phyloP scores from a whole-genome alignment of 2,113 vertebrate genomes.

The Salvelinus alpinus region DNA sequence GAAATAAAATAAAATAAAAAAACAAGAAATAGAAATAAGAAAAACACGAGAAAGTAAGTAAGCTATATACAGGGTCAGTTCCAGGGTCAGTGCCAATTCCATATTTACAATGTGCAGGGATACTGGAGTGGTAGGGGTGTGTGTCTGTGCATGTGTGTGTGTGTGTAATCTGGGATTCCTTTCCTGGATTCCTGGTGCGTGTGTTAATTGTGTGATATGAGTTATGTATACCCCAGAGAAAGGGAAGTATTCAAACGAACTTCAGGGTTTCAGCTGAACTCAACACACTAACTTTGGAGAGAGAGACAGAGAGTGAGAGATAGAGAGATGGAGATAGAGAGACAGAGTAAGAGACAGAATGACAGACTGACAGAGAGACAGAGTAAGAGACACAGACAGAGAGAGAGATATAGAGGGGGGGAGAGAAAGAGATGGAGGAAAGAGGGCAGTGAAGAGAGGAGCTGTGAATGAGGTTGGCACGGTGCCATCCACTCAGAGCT shows the following conservation, averaged over 20 bases:
- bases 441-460: constrained; percentile 70
- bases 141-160: too few species aligned
- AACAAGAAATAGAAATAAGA: constrained; percentile 43
- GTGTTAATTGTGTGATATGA: background rate
- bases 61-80: too few species aligned
- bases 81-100: too few species aligned
- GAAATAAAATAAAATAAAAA: background rate
- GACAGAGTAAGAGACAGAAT: background rate
- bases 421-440: constrained; percentile 54
- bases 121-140: too few species aligned
- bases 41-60: too few species aligned
- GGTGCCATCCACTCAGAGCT: constrained; percentile 76
- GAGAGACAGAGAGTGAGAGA: too few species aligned
- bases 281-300: background rate
- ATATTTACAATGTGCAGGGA: too few species aligned
- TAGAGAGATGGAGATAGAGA: constrained; percentile 38
- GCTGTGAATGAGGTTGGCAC: constrained; percentile 77
- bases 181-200: background rate
- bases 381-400: constrained; percentile 42
- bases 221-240: constrained; percentile 14
- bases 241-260: constrained; percentile 48
- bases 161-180: too few species aligned
- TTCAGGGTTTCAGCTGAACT: constrained; percentile 26
- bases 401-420: constrained; percentile 36
- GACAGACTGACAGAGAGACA: background rate